phyloP scores from a whole-genome alignment of 35 echinoderm and acorn worm species.

The Eucidaris tribuloides region DNA sequence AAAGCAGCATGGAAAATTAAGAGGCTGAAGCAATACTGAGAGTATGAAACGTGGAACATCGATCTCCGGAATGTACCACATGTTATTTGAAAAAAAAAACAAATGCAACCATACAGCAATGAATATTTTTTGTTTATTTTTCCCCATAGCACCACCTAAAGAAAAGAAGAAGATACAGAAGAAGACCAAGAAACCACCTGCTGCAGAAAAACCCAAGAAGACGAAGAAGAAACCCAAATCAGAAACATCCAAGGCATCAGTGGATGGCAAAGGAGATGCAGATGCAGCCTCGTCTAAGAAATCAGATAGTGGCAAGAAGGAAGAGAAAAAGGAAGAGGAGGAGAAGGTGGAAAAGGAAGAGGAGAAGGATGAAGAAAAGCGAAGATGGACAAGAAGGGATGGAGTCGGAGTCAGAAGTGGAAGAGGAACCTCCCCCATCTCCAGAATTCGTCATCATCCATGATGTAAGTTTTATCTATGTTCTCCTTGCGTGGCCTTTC shows the following conservation, averaged over 20 bases:
- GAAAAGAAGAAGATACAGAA: conserved; percentile 36
- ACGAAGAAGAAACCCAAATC: conserved; percentile 27
- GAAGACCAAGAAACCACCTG: conserved; percentile 28
- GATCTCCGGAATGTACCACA: too few species aligned
- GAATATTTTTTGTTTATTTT: not conserved
- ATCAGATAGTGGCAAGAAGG: not conserved
- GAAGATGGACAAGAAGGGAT: not conserved
- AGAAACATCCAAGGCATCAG: not conserved
- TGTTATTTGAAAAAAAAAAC: too few species aligned
- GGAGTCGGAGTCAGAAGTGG: not conserved
- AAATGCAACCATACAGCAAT: too few species aligned
- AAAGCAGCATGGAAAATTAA: too few species aligned
- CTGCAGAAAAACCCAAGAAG: conserved; percentile 32
- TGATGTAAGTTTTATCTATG: conserved; percentile 50
- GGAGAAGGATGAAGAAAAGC: conserved; percentile 13
- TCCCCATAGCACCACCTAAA: conserved; percentile 27
- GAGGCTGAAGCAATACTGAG: too few species aligned
- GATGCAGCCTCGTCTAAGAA: not conserved
- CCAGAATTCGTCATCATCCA: conserved; percentile 84
- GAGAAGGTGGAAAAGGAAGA: conserved; percentile 23
- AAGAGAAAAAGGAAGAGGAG: conserved; percentile 10
- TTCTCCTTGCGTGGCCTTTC: not conserved
- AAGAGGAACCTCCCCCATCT: conserved; percentile 52
- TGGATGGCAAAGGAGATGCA: not conserved
- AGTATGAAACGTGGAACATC: too few species aligned